These are phyloP conservation scores for Epinotia brunnichana DNA, from an alignment of 2,888 invertebrate genomes.

Conservation along the genomic window DNA sequence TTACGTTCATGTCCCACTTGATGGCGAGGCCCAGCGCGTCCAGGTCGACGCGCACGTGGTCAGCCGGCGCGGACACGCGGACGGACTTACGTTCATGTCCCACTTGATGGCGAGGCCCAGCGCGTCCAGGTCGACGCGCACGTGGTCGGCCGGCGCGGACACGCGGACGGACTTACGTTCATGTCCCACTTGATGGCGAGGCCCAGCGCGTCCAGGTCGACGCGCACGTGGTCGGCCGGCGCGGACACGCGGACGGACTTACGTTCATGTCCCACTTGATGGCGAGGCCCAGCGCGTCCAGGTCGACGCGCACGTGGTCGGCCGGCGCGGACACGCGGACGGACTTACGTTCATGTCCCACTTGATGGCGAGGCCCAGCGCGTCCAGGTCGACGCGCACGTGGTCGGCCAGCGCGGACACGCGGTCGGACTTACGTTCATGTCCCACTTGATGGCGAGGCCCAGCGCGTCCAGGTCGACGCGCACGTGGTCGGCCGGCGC, in stretches of 20 bases:
- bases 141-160: conserved; percentile 87
- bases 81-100: conserved; percentile 92
- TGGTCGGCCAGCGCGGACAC: conserved; percentile 88
- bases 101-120: conserved; percentile 88
- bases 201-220: conserved; percentile 87
- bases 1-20: conserved; percentile 91
- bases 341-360: conserved; percentile 93
- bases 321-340: conserved; percentile 89
- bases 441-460: conserved; percentile 91
- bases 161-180: conserved; percentile 88
- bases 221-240: conserved; percentile 87
- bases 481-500: conserved; percentile 88
- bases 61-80: conserved; percentile 88
- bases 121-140: conserved; percentile 87
- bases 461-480: conserved; percentile 86
- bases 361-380: conserved; percentile 86
- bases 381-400: conserved; percentile 87
- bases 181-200: conserved; percentile 91
- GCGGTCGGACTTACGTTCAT: conserved; percentile 85
- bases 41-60: conserved; percentile 87
- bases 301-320: conserved; percentile 86
- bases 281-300: conserved; percentile 87
- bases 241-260: conserved; percentile 89
- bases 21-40: conserved; percentile 87
- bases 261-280: conserved; percentile 91